These are phyloP conservation scores for Blennius ocellaris DNA, from an alignment of 2,113 vertebrate species.

Conservation along the genomic window DNA sequence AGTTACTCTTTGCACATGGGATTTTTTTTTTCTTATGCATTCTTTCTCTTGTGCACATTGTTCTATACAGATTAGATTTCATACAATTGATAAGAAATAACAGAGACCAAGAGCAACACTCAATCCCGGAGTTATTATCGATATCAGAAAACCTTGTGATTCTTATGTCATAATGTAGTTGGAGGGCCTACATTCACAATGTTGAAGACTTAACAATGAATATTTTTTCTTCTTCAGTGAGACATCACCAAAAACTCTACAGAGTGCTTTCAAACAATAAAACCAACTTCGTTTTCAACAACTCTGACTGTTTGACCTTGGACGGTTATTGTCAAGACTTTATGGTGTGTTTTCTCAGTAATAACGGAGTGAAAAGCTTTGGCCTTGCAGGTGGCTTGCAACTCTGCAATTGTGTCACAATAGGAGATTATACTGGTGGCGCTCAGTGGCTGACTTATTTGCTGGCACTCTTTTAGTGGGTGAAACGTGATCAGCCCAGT, in stretches of 20 bases:
- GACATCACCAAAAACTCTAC: constrained; percentile 7
- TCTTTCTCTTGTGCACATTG: neutral
- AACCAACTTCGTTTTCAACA: constrained; percentile 34
- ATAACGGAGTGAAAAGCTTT: constrained; percentile 42
- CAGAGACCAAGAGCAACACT: neutral
- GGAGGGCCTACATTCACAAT: constrained; percentile 18
- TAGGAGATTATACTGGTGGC: constrained; percentile 58
- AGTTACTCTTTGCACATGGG: constrained; percentile 25
- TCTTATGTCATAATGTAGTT: neutral
- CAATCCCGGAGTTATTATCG: neutral
- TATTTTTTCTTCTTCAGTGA: constrained; percentile 20
- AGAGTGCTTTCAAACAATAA: constrained; percentile 39
- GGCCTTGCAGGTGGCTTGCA: constrained; percentile 56
- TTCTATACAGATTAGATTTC: neutral
- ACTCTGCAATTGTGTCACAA: constrained; percentile 51
- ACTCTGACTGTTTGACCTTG: constrained; percentile 47
- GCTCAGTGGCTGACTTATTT: constrained; percentile 52
- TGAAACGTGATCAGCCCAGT: constrained; percentile 50
- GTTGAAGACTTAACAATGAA: constrained; percentile 9
- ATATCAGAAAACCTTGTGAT: neutral
- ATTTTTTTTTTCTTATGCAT: constrained; percentile 4
- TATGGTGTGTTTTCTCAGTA: constrained; percentile 31
- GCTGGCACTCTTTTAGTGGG: constrained; percentile 48
- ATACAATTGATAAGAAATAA: neutral
- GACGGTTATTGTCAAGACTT: constrained; percentile 30